These are phyloP conservation scores for Datnioides undecimradiatus DNA, from an alignment of 2,113 vertebrate genomes.

Conservation along the genomic window DNA sequence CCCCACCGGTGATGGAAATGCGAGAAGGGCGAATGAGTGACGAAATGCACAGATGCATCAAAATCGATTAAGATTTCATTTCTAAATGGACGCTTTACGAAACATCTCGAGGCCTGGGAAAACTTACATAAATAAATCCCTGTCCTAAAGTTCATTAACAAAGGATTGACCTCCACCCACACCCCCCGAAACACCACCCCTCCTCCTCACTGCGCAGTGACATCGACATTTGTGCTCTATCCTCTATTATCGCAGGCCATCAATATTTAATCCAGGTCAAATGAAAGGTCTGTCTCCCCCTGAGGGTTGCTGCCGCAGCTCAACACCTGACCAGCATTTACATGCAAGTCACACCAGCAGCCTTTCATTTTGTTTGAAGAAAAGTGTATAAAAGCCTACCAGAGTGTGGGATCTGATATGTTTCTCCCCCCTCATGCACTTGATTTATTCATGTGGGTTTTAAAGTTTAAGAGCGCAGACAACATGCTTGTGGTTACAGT, in stretches of 20 bases:
- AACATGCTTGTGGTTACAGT: not conserved
- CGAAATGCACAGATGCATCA: not conserved
- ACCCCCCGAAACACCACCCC: too few species aligned
- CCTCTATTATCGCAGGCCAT: conserved; percentile 50
- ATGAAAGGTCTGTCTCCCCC: conserved; percentile 41
- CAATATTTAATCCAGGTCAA: conserved; percentile 69
- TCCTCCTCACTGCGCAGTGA: not conserved
- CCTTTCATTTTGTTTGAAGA: conserved; percentile 12
- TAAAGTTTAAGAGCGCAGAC: not conserved
- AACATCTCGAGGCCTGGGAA: not conserved
- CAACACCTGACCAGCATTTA: conserved; percentile 9
- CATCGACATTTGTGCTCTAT: conserved; percentile 19
- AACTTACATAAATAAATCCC: conserved; percentile 28
- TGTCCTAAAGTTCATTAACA: conserved; percentile 26
- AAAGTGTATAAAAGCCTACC: not conserved
- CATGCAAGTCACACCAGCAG: conserved; percentile 1
- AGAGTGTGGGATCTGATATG: not conserved
- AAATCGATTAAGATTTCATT: conserved; percentile 14
- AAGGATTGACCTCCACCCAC: conserved; percentile 35
- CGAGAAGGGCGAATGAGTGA: not conserved
- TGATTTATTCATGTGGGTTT: not conserved
- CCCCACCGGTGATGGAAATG: not conserved
- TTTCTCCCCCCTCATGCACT: not conserved
- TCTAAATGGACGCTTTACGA: conserved; percentile 15
- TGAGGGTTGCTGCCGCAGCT: not conserved